Evolutionary conservation across 2,113 vertebrate species (phyloP), one percentile per base, ranked within the genome.

Genomic region (Hydropotes inermis): DNA sequence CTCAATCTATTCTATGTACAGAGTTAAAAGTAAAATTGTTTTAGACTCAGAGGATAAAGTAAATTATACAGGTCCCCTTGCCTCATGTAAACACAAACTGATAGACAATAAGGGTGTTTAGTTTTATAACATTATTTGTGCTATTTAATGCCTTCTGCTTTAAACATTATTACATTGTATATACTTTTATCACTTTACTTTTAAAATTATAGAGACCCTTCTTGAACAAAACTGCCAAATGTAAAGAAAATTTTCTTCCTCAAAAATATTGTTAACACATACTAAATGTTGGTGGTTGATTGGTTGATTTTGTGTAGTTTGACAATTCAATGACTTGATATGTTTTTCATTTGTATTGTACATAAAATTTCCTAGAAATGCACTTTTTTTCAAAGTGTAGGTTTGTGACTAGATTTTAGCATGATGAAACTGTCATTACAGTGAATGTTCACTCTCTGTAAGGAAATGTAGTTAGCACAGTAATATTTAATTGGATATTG

Each of bases 341-440:
- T 98, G 91, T 98, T 98, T 98, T 98, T 95, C 98, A 97, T 98
- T 96, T 95, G 96, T 96, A 89, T 90, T 99, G 98, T 99, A 99
- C 83, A 99, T 99, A 98, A 36, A 94, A 0, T 98, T 97, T 97
- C 60, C 64, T 89, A 98, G 98, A 98, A 97, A 98, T 97, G 95
- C 92, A 97, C 96, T 93, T 95, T 97, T 87, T 97, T 98, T 90
- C 95, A 96, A 97, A 97, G 55, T 98, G 97, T 98, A 98, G 95
- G 95, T 98, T 98, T 98, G 96, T 98, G 98, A 98, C 98, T 98
- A 99, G 98, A 98, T 98, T 94, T 97, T 98, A 99, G 98, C 98
- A 98, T 98, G 98, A 99, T 98, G 98, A 99, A 98, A 94, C 98
- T 99, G 98, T 99, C 98, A 96, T 97, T 98, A 99, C 98, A 98